Percentiles rank a stretch among this genome's conserved stretches.
Conservation (phyloP, 2,888 invertebrate genomes). For the Colostygia pectinataria region DNA sequence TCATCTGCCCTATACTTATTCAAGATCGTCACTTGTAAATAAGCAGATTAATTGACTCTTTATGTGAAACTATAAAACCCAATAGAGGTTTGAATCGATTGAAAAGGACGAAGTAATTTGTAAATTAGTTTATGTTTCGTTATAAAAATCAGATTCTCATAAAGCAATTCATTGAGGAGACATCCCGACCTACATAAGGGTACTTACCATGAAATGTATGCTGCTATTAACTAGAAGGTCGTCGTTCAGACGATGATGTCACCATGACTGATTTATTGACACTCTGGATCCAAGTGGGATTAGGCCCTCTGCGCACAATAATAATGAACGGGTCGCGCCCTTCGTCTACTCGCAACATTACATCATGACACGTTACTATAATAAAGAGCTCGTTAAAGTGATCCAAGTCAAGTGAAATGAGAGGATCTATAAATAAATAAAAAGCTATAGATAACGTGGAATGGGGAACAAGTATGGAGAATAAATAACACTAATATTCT, state of each 20-base stretch:
- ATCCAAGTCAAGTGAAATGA: not conserved
- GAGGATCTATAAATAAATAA: not conserved
- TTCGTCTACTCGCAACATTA: conserved; percentile 3
- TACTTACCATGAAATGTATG: conserved; percentile 62
- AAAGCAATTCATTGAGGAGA: conserved; percentile 59
- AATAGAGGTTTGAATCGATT: conserved; percentile 32
- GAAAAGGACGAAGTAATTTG: conserved; percentile 32
- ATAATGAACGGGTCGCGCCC: conserved; percentile 4
- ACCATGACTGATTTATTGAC: conserved; percentile 73
- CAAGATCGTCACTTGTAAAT: conserved; percentile 18
- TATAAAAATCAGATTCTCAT: conserved; percentile 45
- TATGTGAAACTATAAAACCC: conserved; percentile 20
- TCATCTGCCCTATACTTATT: conserved; percentile 15
- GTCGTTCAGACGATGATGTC: conserved; percentile 69
- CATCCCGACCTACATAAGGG: conserved; percentile 55
- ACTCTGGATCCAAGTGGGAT: conserved; percentile 48
- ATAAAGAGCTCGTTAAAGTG: not conserved
- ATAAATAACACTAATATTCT: too few species aligned
- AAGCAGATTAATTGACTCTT: conserved; percentile 10
- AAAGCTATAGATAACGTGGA: not conserved
- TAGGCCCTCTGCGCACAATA: conserved; percentile 48
- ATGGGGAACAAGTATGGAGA: not conserved
- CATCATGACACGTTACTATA: not conserved
- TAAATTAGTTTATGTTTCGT: conserved; percentile 27
- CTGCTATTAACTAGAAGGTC: conserved; percentile 71